These are phyloP conservation scores for Girardinus metallicus DNA, from an alignment of 2,797 vertebrate species.

Conservation along the genomic window DNA sequence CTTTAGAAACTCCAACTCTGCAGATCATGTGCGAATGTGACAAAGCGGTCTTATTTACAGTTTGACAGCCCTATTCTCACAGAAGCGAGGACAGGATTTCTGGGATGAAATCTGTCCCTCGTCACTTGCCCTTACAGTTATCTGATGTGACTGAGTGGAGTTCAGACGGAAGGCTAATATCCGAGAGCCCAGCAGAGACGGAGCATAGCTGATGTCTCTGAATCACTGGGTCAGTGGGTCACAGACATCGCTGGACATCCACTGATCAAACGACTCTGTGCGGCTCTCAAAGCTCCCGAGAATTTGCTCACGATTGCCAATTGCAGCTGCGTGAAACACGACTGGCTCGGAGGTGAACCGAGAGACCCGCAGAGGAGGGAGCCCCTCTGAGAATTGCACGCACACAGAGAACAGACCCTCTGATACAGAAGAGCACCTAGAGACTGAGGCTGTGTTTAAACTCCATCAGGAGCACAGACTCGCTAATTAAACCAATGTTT, in stretches of 20 bases:
- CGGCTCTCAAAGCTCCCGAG: conserved; percentile 48
- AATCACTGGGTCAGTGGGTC: conserved; percentile 81
- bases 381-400: conserved; percentile 59
- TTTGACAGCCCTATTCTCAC: conserved; percentile 11
- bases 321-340: conserved; percentile 38
- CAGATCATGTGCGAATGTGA: conserved; percentile 14
- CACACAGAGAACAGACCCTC: conserved; percentile 63
- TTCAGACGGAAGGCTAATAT: conserved; percentile 64
- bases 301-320: conserved; percentile 51
- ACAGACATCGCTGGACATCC: conserved; percentile 68
- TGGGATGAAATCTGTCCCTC: conserved; percentile 56
- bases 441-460: conserved; percentile 79
- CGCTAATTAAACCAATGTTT: conserved; percentile 83
- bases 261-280: conserved; percentile 42
- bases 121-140: conserved; percentile 61
- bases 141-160: conserved; percentile 63
- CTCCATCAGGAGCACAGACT: conserved; percentile 79
- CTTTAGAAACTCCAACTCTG: neutral
- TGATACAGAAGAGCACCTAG: conserved; percentile 74
- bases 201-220: conserved; percentile 68
- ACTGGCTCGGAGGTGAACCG: conserved; percentile 34
- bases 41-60: conserved; percentile 8
- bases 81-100: conserved; percentile 32
- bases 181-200: conserved; percentile 59
- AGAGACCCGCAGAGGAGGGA: conserved; percentile 32